phyloP scores from a whole-genome alignment of 2,797 vertebrate species.

The Numenius phaeopus region DNA sequence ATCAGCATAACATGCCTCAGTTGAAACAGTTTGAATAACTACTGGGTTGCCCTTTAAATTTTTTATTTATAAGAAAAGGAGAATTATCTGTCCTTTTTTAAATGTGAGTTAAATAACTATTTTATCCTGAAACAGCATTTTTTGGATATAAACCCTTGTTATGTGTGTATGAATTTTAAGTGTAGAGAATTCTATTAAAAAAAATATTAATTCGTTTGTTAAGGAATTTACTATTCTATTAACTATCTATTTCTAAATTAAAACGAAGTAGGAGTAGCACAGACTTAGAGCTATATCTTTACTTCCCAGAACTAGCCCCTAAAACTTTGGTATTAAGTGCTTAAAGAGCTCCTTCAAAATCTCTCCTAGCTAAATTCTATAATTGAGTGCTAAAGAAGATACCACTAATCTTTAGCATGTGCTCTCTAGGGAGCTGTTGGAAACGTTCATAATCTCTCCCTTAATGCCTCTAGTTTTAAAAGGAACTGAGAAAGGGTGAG shows the following conservation, averaged over 20 bases:
- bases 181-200: background rate
- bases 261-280: background rate
- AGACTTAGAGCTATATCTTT: background rate
- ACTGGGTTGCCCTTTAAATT: conserved; percentile 58
- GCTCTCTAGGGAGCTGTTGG: background rate
- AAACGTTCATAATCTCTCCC: background rate
- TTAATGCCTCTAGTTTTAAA: background rate
- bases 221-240: background rate
- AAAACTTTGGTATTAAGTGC: conserved; percentile 14
- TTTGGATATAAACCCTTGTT: background rate
- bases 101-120: conserved; percentile 23
- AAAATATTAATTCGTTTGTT: background rate
- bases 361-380: background rate
- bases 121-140: background rate
- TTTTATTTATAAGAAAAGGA: conserved; percentile 42
- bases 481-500: background rate
- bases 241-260: background rate
- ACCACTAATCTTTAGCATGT: background rate
- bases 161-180: background rate
- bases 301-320: background rate
- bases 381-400: background rate
- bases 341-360: conserved; percentile 3
- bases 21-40: conserved; percentile 65
- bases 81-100: conserved; percentile 16
- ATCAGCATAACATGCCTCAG: conserved; percentile 61